These are phyloP conservation scores for Pygathrix nemaeus DNA, from an alignment of 2,113 vertebrate species.

Conservation along the genomic window DNA sequence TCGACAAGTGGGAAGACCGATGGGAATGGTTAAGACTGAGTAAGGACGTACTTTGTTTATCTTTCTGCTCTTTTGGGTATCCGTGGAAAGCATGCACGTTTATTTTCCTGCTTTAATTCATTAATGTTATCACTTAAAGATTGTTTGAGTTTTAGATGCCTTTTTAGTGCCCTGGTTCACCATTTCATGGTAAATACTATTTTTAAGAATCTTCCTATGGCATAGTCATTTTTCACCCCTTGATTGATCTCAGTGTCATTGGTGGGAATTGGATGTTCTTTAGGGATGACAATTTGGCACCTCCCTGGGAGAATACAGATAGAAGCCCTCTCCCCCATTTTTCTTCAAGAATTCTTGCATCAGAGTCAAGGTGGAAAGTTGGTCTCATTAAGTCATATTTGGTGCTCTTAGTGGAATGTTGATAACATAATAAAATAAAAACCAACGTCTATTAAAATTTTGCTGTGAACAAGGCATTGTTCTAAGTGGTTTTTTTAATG, in stretches of 20 bases:
- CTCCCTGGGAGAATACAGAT: neutral
- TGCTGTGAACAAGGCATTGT: neutral
- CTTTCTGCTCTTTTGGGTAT: neutral
- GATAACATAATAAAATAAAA: neutral
- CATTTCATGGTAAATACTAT: neutral
- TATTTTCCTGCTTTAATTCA: neutral
- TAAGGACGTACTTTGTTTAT: conserved; percentile 81
- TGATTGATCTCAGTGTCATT: neutral
- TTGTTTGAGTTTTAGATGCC: neutral
- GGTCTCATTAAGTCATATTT: neutral
- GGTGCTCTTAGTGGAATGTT: neutral
- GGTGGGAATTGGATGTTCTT: neutral
- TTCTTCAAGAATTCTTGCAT: neutral
- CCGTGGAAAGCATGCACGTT: neutral
- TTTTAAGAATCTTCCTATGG: neutral
- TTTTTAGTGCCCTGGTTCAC: neutral
- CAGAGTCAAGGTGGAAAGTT: neutral
- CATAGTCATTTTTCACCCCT: neutral
- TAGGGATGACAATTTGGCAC: neutral
- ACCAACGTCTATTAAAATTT: neutral
- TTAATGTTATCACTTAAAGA: neutral
- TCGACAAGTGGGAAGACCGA: conserved; percentile 99
- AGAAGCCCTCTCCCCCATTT: neutral
- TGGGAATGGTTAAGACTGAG: conserved; percentile 99
- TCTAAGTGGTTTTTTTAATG: neutral